phyloP scores from a whole-genome alignment of 2,888 invertebrate species.

The Tetrapedia diversipes region DNA sequence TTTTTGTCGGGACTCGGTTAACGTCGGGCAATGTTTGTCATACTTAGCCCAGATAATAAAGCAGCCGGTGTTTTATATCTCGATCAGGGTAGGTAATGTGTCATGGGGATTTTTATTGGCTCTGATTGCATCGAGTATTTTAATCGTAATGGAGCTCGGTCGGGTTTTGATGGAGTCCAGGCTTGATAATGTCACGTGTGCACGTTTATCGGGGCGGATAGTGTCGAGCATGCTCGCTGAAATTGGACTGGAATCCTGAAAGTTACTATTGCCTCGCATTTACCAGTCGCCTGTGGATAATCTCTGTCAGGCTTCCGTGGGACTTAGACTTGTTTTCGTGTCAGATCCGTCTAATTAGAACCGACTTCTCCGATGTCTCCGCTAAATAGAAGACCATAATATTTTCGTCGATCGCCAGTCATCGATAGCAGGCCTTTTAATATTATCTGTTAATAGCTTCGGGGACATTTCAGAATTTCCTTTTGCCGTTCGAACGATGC shows the following conservation, averaged over 20 bases:
- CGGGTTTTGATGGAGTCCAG: conserved; percentile 8
- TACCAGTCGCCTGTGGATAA: neutral
- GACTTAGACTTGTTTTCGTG: neutral
- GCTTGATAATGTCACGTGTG: conserved; percentile 8
- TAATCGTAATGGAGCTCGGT: conserved; percentile 17
- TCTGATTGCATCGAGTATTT: conserved; percentile 7
- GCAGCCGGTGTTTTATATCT: conserved; percentile 12
- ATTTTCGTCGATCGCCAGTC: neutral
- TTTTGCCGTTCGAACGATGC: too few relatives aligned
- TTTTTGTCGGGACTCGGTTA: conserved; percentile 10
- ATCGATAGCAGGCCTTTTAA: neutral
- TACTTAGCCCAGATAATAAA: neutral
- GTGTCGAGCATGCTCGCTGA: neutral
- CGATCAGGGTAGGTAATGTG: conserved; percentile 8
- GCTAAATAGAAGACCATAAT: neutral
- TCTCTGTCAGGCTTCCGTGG: neutral
- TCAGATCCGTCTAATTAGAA: neutral
- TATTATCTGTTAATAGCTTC: neutral
- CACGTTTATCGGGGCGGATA: conserved; percentile 7
- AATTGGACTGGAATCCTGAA: conserved; percentile 13
- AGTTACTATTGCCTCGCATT: conserved; percentile 11
- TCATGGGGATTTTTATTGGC: neutral
- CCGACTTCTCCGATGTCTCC: neutral
- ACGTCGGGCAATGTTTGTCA: conserved; percentile 13
- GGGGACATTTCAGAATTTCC: neutral